Percentiles rank a stretch among this genome's conserved stretches.
Conservation (phyloP, 2,888 invertebrate genomes). For the Villa cingulata region DNA sequence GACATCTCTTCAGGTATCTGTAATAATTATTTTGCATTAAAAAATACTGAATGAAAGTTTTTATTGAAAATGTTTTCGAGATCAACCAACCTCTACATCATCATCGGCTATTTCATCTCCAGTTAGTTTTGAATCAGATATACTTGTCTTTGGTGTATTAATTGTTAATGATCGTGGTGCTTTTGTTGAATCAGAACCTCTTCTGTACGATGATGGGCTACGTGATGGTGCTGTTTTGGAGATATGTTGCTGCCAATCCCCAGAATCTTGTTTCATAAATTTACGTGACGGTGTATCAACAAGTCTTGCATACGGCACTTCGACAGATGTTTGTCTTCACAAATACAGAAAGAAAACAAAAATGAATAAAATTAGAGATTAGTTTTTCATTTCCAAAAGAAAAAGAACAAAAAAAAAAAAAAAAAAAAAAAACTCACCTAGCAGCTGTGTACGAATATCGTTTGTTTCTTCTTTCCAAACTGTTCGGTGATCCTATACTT, state of each 20-base stretch:
- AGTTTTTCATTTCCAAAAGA: too few relatives aligned
- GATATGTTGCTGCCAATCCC: slow-evolving; percentile 34
- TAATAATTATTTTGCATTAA: background rate
- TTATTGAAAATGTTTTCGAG: background rate
- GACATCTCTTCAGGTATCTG: slow-evolving; percentile 36
- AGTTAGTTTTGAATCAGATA: slow-evolving; percentile 73
- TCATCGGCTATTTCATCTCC: slow-evolving; percentile 54
- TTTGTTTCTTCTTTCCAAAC: slow-evolving; percentile 37
- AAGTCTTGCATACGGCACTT: slow-evolving; percentile 65
- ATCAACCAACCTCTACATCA: slow-evolving; percentile 38
- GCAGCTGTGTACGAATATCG: slow-evolving; percentile 44
- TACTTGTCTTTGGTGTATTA: slow-evolving; percentile 65
- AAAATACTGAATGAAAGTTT: background rate
- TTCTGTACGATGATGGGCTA: slow-evolving; percentile 54
- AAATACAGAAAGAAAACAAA: background rate
- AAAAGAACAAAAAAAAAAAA: too few relatives aligned
- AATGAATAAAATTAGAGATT: background rate
- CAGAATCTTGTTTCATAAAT: slow-evolving; percentile 30
- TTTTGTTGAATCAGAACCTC: slow-evolving; percentile 35
- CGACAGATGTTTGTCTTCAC: slow-evolving; percentile 31
- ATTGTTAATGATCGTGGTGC: slow-evolving; percentile 31
- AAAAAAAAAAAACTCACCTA: too few relatives aligned
- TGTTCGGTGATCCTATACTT: slow-evolving; percentile 33
- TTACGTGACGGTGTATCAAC: slow-evolving; percentile 48
- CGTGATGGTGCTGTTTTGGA: slow-evolving; percentile 53